Evolutionary conservation across 2,113 vertebrate genomes (phyloP), one percentile per base, ranked within the genome.

Genomic region (Nothoprocta pentlandii): DNA sequence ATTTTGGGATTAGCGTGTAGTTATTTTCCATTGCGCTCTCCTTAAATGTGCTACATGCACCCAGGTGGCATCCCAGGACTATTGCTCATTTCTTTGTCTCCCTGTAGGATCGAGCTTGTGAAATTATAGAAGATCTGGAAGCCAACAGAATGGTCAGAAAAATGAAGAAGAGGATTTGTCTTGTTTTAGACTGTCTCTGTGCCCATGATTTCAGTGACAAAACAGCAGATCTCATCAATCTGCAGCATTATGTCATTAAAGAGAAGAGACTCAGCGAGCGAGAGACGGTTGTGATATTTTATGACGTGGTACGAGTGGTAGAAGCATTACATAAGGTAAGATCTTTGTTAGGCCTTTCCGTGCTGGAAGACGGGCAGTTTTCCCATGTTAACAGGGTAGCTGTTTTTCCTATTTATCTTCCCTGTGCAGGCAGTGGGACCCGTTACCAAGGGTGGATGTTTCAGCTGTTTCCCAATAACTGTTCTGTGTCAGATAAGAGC

Each of bases 161-260:
- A 95, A 99, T 99, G 98, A 99, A 99, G 97, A 99, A 99, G 92
- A 98, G 99, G 16, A 99, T 99, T 97, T 99, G 99, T 92, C 98
- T 99, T 0, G 99, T 99, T 94, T 97, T 99, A 8, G 99, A 99
- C 98, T 99, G 99, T 96, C 98, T 99, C 75, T 99, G 99, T 74
- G 99, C 99, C 17, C 99, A 99, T 0, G 99, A 99, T 97, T 99
- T 99, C 97, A 99, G 99, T 5, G 99, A 99, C 98, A 99, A 99
- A 97, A 99, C 99, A 0, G 99, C 99, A 2, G 99, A 99, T 97
- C 98, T 99, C 92, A 99, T 99, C 96, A 99, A 99, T 96, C 98
- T 99, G 80, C 99, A 99, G 98, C 99, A 99, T 97, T 99, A 99
- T 3, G 99, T 99, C 95, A 99, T 99, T 93, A 99, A 99, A 91